Evolutionary conservation across 1,140 invertebrate genomes (phyloP).

Genomic region (Asbolus verrucosus): DNA sequence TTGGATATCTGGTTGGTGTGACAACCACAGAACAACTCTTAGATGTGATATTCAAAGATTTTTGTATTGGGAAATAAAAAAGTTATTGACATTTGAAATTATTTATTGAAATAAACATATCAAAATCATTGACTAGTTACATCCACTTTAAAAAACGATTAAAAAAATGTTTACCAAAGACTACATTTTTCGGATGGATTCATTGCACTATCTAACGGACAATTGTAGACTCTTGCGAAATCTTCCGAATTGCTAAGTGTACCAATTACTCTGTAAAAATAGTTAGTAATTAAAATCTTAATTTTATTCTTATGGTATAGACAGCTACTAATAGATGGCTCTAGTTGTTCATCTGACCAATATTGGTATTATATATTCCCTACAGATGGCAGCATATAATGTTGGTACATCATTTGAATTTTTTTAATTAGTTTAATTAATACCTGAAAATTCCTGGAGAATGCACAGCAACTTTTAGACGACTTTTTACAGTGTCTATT

Average conservation of each 20-base stretch:
- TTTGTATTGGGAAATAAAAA: slow-evolving; percentile 40
- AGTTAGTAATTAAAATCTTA: no score
- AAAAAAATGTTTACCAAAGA: slow-evolving; percentile 74
- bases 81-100: slow-evolving; percentile 31
- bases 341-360: no score
- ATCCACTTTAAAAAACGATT: neutral
- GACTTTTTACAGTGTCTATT: slow-evolving; percentile 84
- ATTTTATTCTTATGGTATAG: no score
- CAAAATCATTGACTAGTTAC: slow-evolving; percentile 38
- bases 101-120: slow-evolving; percentile 37
- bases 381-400: no score
- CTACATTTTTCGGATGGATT: slow-evolving; percentile 85
- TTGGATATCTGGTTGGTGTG: slow-evolving; percentile 83
- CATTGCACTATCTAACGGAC: slow-evolving; percentile 78
- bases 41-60: slow-evolving; percentile 81
- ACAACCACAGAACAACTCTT: slow-evolving; percentile 83
- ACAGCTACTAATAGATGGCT: no score
- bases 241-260: slow-evolving; percentile 86
- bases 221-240: slow-evolving; percentile 79
- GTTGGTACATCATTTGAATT: no score
- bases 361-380: no score
- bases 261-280: slow-evolving; percentile 74
- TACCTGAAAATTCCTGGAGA: slow-evolving; percentile 82
- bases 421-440: no score
- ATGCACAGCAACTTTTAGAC: slow-evolving; percentile 85